phyloP scores from a whole-genome alignment of 2,888 invertebrate genomes.

The Leptura quadrifasciata region DNA sequence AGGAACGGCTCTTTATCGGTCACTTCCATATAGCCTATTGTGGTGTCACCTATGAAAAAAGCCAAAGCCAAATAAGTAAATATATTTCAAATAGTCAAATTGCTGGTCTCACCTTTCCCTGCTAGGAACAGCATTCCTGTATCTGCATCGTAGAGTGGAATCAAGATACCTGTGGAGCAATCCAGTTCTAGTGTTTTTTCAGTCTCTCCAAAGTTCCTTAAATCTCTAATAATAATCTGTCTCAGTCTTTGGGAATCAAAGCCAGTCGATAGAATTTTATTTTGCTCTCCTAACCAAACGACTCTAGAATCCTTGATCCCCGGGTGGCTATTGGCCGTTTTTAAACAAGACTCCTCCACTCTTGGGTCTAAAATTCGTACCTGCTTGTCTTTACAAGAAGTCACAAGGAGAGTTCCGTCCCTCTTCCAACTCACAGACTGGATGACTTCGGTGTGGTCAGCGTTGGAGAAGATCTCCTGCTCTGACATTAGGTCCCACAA shows the following conservation, averaged over 20 bases:
- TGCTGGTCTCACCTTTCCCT: constrained; percentile 81
- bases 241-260: constrained; percentile 91
- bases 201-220: constrained; percentile 85
- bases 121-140: constrained; percentile 96
- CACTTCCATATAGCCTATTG: constrained; percentile 92
- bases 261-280: constrained; percentile 90
- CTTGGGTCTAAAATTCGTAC: constrained; percentile 91
- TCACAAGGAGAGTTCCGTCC: constrained; percentile 87
- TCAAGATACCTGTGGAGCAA: constrained; percentile 91
- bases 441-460: constrained; percentile 86
- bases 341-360: constrained; percentile 77
- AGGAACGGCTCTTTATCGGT: constrained; percentile 91
- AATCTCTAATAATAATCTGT: constrained; percentile 92
- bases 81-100: too few species aligned
- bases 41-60: constrained; percentile 83
- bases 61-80: constrained; percentile 39
- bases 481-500: constrained; percentile 91
- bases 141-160: constrained; percentile 94
- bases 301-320: constrained; percentile 94
- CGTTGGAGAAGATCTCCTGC: constrained; percentile 85
- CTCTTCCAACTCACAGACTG: constrained; percentile 94
- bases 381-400: constrained; percentile 94
- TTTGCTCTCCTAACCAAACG: constrained; percentile 92
- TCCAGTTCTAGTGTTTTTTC: constrained; percentile 88
- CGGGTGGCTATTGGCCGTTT: constrained; percentile 86